Evolutionary conservation across 2,113 vertebrate species (phyloP).

Genomic region (Crotalus tigris): DNA sequence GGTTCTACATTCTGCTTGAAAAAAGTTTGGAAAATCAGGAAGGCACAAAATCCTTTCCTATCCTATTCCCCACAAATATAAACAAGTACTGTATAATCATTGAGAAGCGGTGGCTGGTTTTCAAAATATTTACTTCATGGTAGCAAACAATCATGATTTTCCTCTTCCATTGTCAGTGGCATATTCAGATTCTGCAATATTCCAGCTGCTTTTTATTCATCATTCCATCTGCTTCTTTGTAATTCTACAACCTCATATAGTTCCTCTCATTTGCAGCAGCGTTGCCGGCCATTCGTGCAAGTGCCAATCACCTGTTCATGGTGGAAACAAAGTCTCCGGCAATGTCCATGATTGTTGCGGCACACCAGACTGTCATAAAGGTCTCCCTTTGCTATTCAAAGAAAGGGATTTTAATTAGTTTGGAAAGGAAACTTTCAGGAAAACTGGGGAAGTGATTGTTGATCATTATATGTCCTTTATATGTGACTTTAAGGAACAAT

Average conservation of each 20-base stretch:
- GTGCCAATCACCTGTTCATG: slow-evolving; percentile 51
- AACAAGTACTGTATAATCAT: not conserved
- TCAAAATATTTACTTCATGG: not conserved
- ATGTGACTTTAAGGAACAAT: not conserved
- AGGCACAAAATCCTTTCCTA: not conserved
- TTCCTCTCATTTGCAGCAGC: slow-evolving; percentile 47
- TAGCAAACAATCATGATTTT: accelerated
- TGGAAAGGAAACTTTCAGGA: not conserved
- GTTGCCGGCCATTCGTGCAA: slow-evolving; percentile 45
- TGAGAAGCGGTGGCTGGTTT: not conserved
- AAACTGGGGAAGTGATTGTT: not conserved
- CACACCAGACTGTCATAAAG: slow-evolving; percentile 41
- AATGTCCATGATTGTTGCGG: slow-evolving; percentile 39
- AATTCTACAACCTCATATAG: accelerated
- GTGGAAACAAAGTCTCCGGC: slow-evolving; percentile 63
- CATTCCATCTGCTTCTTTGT: not conserved
- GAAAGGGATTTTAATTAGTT: not conserved
- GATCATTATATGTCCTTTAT: not conserved
- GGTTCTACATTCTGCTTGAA: not conserved
- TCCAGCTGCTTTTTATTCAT: accelerated
- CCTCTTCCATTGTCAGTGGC: not conserved
- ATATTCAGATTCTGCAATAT: not conserved
- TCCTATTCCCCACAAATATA: not conserved
- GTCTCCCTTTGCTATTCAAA: slow-evolving; percentile 25
- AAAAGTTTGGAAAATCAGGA: not conserved